Percentiles rank a stretch among this genome's conserved stretches.
These are phyloP conservation scores for Calliphora vomitoria DNA, from an alignment of 2,888 invertebrate genomes.

Conservation along the genomic window DNA sequence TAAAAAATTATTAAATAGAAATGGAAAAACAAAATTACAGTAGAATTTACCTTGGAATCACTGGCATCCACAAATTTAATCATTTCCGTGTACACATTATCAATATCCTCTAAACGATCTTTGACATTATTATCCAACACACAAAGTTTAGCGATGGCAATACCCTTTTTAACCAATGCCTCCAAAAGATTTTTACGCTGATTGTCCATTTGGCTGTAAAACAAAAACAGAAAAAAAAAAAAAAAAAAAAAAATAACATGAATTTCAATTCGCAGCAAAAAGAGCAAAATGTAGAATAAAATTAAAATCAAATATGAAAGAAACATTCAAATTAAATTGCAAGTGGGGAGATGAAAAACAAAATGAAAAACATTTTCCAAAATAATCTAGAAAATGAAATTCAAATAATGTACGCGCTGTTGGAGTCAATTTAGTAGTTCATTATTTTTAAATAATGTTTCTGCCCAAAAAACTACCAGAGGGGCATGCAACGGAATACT, in stretches of 20 bases:
- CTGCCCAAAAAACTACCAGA: conserved; percentile 21
- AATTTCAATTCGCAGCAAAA: conserved; percentile 1
- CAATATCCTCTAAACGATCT: conserved; percentile 86
- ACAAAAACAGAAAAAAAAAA: conserved; percentile 36
- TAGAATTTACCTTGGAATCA: conserved; percentile 89
- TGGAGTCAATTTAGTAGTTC: conserved; percentile 71
- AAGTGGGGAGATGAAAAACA: not conserved
- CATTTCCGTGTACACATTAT: conserved; percentile 88
- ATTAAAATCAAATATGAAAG: conserved; percentile 48
- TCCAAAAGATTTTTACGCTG: conserved; percentile 92
- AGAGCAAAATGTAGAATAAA: not conserved
- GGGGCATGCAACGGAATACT: not conserved
- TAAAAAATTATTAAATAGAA: not conserved
- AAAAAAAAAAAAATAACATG: conserved; percentile 16
- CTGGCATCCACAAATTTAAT: conserved; percentile 92
- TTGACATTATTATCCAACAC: conserved; percentile 79
- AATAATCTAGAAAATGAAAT: conserved; percentile 59
- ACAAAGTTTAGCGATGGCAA: conserved; percentile 88
- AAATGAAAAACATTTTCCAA: conserved; percentile 19
- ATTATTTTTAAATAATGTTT: conserved; percentile 72
- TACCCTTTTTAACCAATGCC: conserved; percentile 90
- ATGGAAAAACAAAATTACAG: conserved; percentile 1
- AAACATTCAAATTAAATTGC: conserved; percentile 57
- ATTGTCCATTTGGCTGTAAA: conserved; percentile 91
- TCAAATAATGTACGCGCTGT: conserved; percentile 57